Base-by-base conservation (phyloP, 2,888 invertebrate species). In the Melipona beecheii region DNA sequence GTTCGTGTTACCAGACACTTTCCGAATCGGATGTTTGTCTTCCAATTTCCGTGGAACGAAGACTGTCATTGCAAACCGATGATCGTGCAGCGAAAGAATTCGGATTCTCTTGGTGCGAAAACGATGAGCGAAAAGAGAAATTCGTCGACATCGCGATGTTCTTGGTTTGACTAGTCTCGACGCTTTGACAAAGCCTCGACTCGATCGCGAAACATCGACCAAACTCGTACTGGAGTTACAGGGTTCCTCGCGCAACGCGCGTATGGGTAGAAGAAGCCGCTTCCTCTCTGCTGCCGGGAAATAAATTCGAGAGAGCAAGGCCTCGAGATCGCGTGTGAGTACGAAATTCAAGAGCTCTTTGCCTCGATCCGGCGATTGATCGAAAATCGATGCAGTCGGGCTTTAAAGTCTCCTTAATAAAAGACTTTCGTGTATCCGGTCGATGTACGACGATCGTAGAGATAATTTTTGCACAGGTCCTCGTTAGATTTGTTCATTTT, bases 191-290 rank as follows among this genome's bases (percentile, higher is more conserved):
- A 31, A 52, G 65, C 24, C 36, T 60, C 50, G 36, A 21, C 70
- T 76, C 76, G 76, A 76, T 81, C 58, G 31, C 2, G 60, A 36
- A 66, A 60, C 71, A 71, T 71, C 60, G 60, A 31, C 54, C 13
- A 31, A 68, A 76, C 60, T 76, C 50, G 82, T n/a, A 58, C 6
- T 36, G 17, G 56, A 36, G 71, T 81, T 58, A 65, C 43, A 17
- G 31, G 17, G 36, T 36, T 2, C 36, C 24, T 24, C 9, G 62
- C 24, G 56, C 24, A 13, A 9, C 43, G 43, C 43, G 43, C 11
- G 11, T 13, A 24, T 5, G 49, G 17, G 31, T 27, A 60, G n/a
- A 11, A 43, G 31, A 0, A 13, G 2, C 31, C 36, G 2, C 4
- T 21, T 21, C 27, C 31, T 66, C 60, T 52, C 60, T n/a, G 50